Conservation (phyloP, 2,797 vertebrate genomes). For the Avahi laniger region DNA sequence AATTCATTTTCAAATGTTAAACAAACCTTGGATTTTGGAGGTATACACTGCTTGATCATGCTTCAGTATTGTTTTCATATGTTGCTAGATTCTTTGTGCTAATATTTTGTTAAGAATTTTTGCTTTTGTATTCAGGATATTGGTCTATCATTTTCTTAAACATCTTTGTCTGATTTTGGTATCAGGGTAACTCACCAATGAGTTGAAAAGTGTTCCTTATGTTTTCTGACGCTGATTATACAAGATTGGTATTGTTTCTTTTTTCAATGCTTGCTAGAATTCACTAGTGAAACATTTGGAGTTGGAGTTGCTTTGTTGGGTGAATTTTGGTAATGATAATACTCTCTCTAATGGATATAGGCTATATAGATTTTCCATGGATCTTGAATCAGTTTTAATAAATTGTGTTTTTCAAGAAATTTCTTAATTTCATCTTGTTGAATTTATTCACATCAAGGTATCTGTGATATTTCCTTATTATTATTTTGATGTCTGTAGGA, state of each 20-base stretch:
- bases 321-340: background rate
- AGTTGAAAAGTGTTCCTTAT: background rate
- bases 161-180: background rate
- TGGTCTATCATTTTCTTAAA: slow-evolving; percentile 4
- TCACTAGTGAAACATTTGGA: background rate
- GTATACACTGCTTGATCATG: background rate
- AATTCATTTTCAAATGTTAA: slow-evolving; percentile 27
- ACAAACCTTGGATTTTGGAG: background rate
- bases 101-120: slow-evolving; percentile 12
- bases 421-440: background rate
- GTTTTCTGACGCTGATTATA: background rate
- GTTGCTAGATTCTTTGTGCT: background rate
- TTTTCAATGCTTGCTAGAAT: background rate
- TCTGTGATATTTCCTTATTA: background rate
- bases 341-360: background rate
- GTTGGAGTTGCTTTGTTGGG: background rate
- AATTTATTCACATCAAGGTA: background rate
- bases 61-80: background rate
- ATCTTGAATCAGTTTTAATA: slow-evolving; percentile 11
- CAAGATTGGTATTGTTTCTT: background rate
- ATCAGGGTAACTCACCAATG: background rate
- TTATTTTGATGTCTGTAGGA: background rate
- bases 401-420: background rate
- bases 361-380: background rate
- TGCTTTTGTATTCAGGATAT: background rate